phyloP scores from a whole-genome alignment of 2,888 invertebrate species.

The Argynnis bischoffii region DNA sequence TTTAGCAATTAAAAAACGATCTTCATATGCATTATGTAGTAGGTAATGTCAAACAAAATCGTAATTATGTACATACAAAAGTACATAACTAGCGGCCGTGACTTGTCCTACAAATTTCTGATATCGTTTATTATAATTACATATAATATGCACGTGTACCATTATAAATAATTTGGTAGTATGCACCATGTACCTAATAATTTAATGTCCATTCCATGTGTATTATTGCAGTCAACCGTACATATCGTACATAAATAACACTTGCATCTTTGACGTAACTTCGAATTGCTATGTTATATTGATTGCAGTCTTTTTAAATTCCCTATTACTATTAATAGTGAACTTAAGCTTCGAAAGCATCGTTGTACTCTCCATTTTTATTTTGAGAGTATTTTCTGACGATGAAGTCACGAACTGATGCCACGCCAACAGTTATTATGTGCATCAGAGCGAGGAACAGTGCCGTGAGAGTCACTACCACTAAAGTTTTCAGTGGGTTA shows the following conservation, averaged over 20 bases:
- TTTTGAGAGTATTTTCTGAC: conserved; percentile 51
- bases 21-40: neutral
- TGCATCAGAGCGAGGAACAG: conserved; percentile 86
- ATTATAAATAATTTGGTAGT: conserved; percentile 8
- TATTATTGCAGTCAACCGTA: conserved; percentile 3
- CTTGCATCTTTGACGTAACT: neutral
- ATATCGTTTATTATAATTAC: neutral
- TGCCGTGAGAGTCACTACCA: conserved; percentile 85
- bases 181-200: conserved; percentile 1
- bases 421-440: conserved; percentile 82
- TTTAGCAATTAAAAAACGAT: conserved; percentile 5
- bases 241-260: neutral
- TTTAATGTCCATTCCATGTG: neutral
- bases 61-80: too few species aligned
- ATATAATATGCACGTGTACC: neutral
- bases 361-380: conserved; percentile 64
- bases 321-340: neutral
- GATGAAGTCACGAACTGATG: conserved; percentile 73
- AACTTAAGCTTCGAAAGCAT: conserved; percentile 58
- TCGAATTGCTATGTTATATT: neutral
- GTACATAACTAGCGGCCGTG: conserved; percentile 8
- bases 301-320: neutral
- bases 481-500: conserved; percentile 84
- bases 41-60: too few species aligned
- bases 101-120: neutral